Base-by-base conservation (phyloP, 2,888 invertebrate species). In the Meghimatium bilineatum region DNA sequence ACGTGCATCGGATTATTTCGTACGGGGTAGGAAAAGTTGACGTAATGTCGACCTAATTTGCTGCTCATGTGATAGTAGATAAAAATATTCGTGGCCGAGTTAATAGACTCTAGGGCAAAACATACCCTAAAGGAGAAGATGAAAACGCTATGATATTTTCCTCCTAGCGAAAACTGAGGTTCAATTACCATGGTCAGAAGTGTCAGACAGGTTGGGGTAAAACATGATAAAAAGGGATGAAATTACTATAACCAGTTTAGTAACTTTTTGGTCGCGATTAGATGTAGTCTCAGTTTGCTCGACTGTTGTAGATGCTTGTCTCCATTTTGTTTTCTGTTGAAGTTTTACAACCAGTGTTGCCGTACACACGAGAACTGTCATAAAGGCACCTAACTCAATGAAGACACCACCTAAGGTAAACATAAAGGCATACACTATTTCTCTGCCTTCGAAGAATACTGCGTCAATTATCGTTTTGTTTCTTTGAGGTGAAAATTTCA, bases 11-110 rank as follows among this genome's bases (percentile, higher is more conserved):
- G 44, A 44, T 44, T 44, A 44, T 8, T 44, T 44, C 12, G 5
- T 20, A 38, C 12, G 5, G 44, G 44, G 44, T 44, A 44, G 44
- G 44, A 74, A 74, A 1, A 52, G 23, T 17, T 52, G 49, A 0
- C 6, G 36, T 8, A 71, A n/a, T 12, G 26, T 26, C 8, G 26
- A 1, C 26, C 38, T 60, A 29, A 78, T 20, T 63, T 60, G 2
- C 23, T 56, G n/a, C 77, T 78, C 60, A 78, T 63, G 36, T 60
- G 77, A 34, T 60, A 63, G 29, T 78, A 78, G 34, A 78, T 78
- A 34, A 78, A 78, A n/a, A 78, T 60, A n/a, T 63, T 78, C 36
- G 23, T 20, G 0, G 77, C 60, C 6, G 77, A 78, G n/a, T 78
- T 78, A 2, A 36, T 34, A 12, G 77, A 78, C 10, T 63, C 77